These are phyloP conservation scores for Peromyscus melanophrys DNA, from an alignment of 2,797 vertebrate genomes.

Conservation along the genomic window DNA sequence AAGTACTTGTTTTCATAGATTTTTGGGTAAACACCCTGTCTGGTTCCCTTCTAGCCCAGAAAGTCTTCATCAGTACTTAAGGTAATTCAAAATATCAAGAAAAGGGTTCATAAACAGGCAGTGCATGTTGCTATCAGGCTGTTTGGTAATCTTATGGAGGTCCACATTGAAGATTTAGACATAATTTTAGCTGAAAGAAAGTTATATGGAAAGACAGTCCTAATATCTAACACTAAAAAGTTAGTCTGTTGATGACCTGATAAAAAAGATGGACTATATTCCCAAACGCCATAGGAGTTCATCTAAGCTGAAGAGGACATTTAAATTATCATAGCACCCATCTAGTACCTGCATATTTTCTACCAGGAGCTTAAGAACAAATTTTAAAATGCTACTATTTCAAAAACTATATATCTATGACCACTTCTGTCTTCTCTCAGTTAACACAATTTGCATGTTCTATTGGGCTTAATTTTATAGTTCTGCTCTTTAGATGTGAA, in stretches of 20 bases:
- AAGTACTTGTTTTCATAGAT: neutral
- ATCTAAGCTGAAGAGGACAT: neutral
- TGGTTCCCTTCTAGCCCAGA: neutral
- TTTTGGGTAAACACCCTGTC: neutral
- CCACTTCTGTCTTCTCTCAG: conserved; percentile 60
- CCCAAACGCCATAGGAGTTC: neutral
- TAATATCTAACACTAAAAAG: conserved; percentile 49
- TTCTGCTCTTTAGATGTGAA: conserved; percentile 80
- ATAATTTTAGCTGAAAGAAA: conserved; percentile 31
- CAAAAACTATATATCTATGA: conserved; percentile 56
- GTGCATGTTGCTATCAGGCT: neutral
- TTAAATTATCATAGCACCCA: conserved; percentile 39
- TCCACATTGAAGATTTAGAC: neutral
- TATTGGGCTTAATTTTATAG: conserved; percentile 76
- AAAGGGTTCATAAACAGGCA: neutral
- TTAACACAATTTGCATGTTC: conserved; percentile 64
- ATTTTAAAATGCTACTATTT: conserved; percentile 55
- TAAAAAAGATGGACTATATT: neutral
- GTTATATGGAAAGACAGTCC: neutral
- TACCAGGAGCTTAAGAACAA: conserved; percentile 34
- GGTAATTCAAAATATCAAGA: neutral
- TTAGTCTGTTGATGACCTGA: neutral
- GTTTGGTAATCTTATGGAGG: neutral
- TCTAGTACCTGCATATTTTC: neutral
- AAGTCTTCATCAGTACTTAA: neutral